Percentiles rank a stretch among this genome's conserved stretches.
Evolutionary conservation across 1,140 invertebrate species (phyloP).

Genomic region (Nasonia longicornis): DNA sequence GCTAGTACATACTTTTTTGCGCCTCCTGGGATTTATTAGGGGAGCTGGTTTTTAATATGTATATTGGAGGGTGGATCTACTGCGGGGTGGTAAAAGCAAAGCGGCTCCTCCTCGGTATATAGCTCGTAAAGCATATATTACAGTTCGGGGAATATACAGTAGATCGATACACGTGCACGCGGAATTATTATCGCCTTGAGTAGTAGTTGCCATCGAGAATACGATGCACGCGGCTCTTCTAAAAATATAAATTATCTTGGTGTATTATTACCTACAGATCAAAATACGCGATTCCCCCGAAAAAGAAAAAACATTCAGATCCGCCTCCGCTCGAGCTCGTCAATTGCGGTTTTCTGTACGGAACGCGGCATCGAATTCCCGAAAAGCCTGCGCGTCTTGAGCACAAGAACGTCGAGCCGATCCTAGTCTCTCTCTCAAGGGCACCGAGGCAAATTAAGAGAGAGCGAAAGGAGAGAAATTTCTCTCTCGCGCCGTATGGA

Average conservation of each 20-base stretch:
- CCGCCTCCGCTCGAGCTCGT: constrained; percentile 24
- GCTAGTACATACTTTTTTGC: not conserved
- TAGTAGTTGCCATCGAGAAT: too few species aligned
- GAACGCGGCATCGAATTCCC: not conserved
- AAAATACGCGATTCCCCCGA: not conserved
- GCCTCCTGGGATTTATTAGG: not conserved
- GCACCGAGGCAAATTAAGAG: constrained; percentile 1
- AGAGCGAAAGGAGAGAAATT: not conserved
- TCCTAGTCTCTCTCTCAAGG: constrained; percentile 2
- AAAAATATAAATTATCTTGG: too few species aligned
- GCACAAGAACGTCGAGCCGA: not conserved
- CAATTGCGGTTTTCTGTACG: constrained; percentile 25
- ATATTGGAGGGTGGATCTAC: not conserved
- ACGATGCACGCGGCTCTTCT: too few species aligned
- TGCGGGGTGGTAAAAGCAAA: not conserved
- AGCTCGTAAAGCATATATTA: not conserved
- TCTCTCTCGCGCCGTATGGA: constrained; percentile 15
- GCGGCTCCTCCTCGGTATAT: too few species aligned
- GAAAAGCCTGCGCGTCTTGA: not conserved
- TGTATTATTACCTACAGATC: not conserved
- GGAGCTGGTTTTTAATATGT: not conserved
- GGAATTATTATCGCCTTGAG: too few species aligned
- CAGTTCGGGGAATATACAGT: too few species aligned
- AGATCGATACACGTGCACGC: too few species aligned
- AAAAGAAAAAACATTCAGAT: not conserved